Conservation (phyloP, 2,888 invertebrate species). For the Bugula neritina region DNA sequence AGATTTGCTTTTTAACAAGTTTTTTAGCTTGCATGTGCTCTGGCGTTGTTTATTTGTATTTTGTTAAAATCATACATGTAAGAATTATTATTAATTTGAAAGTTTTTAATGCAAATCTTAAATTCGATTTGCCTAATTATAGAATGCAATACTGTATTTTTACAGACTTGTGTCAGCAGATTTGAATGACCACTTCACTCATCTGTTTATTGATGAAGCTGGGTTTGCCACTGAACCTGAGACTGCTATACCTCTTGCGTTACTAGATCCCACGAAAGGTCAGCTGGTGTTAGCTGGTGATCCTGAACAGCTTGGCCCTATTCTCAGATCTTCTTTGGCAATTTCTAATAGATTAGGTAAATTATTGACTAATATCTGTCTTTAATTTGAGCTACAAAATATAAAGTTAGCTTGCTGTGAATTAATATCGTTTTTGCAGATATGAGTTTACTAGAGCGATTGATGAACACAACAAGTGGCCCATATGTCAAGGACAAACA, state of each 20-base stretch:
- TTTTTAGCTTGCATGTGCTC: no score
- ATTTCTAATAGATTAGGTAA: slow-evolving; percentile 41
- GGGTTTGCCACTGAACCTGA: slow-evolving; percentile 46
- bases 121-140: no score
- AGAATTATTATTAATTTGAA: no score
- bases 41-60: no score
- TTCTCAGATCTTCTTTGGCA: slow-evolving; percentile 42
- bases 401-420: no score
- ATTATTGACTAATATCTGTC: no score
- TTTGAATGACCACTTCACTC: slow-evolving; percentile 34
- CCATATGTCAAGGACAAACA: not conserved
- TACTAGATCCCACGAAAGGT: slow-evolving; percentile 30
- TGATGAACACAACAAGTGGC: not conserved
- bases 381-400: no score
- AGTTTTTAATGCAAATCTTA: no score
- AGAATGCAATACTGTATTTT: no score
- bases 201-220: slow-evolving; percentile 45
- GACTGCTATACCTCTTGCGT: slow-evolving; percentile 36
- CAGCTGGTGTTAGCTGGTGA: slow-evolving; percentile 47
- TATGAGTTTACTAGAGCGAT: not conserved
- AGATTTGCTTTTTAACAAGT: no score
- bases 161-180: not conserved
- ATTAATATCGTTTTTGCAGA: not conserved
- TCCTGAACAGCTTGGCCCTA: slow-evolving; percentile 45
- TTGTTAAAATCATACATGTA: no score